phyloP scores from a whole-genome alignment of 2,888 invertebrate species.

The Polymixis flavicincta region DNA sequence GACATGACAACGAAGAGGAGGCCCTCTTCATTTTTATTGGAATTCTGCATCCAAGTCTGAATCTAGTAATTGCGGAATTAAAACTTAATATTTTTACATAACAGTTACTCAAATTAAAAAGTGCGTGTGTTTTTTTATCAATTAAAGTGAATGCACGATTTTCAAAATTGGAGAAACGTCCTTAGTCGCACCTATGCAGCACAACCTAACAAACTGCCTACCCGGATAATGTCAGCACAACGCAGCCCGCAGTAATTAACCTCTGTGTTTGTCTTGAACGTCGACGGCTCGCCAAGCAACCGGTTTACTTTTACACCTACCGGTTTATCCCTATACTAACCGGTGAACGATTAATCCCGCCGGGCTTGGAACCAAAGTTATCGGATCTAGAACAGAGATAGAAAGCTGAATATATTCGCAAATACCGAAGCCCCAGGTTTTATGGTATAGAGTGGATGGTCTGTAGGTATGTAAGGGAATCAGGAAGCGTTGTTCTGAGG shows the following conservation, averaged over 20 bases:
- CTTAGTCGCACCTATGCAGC: conserved; percentile 7
- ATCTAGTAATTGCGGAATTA: no score
- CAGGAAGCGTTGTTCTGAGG: background rate
- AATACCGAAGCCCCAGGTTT: conserved; percentile 28
- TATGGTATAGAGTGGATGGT: conserved; percentile 7
- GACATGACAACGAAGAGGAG: background rate
- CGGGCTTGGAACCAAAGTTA: conserved; percentile 47
- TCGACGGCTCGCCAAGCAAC: conserved; percentile 30
- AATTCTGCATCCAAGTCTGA: background rate
- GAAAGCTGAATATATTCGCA: conserved; percentile 40
- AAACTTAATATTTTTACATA: no score
- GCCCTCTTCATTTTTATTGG: background rate
- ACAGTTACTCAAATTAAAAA: background rate
- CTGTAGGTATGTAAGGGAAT: background rate
- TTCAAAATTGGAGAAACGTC: background rate
- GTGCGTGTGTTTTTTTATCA: background rate
- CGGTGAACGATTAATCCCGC: conserved; percentile 54
- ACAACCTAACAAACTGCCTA: conserved; percentile 8
- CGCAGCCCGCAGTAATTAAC: conserved; percentile 56
- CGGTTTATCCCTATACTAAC: conserved; percentile 51
- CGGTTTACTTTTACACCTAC: conserved; percentile 54
- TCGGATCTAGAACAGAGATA: conserved; percentile 45
- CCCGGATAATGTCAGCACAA: conserved; percentile 39
- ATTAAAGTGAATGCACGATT: background rate
- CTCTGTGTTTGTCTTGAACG: conserved; percentile 60